phyloP scores from a whole-genome alignment of 1,140 invertebrate genomes.

The Stegodyphus dumicola region DNA sequence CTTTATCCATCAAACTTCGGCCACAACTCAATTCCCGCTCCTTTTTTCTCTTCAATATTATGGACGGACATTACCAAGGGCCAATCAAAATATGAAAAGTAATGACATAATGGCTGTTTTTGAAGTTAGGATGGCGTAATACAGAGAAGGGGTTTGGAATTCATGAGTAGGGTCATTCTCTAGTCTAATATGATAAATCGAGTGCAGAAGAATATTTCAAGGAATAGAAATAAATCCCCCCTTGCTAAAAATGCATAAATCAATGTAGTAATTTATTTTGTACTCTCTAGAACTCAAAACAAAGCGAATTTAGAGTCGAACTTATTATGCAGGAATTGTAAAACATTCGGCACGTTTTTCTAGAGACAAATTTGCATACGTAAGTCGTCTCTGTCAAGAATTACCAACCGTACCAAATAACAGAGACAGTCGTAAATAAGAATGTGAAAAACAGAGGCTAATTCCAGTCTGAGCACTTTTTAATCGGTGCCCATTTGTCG shows the following conservation, averaged over 20 bases:
- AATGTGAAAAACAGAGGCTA: slow-evolving; percentile 12
- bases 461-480: slow-evolving; percentile 42
- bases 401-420: slow-evolving; percentile 10
- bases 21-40: too few species aligned
- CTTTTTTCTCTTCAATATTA: too few species aligned
- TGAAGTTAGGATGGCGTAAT: too few species aligned
- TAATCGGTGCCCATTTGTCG: slow-evolving; percentile 15
- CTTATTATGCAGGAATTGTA: slow-evolving; percentile 18
- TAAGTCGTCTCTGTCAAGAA: neutral
- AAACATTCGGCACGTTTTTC: slow-evolving; percentile 26
- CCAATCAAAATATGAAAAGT: too few species aligned
- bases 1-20: too few species aligned
- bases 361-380: slow-evolving; percentile 32
- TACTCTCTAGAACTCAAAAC: neutral
- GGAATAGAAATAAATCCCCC: too few species aligned
- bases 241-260: slow-evolving; percentile 7
- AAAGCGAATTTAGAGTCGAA: neutral
- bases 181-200: too few species aligned
- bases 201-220: too few species aligned
- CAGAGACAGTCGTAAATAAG: neutral
- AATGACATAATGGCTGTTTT: too few species aligned
- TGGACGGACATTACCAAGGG: too few species aligned
- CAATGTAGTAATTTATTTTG: slow-evolving; percentile 36
- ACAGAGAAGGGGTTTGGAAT: too few species aligned
- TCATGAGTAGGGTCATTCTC: too few species aligned